Conservation (phyloP, 2,888 invertebrate species). For the Osedax frankpressi region DNA sequence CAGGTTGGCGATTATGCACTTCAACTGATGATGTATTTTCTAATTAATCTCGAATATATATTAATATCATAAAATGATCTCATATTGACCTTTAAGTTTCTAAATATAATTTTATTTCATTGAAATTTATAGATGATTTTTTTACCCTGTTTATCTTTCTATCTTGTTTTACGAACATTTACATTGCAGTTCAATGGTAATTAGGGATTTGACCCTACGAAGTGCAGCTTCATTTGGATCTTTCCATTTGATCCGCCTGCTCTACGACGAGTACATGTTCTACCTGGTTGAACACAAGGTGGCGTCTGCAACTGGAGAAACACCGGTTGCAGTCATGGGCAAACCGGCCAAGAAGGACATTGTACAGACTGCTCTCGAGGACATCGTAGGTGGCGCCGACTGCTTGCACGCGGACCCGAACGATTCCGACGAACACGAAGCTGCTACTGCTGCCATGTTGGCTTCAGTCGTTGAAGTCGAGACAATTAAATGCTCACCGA, state of each 20-base stretch:
- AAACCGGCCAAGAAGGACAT: constrained; percentile 35
- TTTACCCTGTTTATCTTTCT: too few species aligned
- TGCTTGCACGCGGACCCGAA: too few species aligned
- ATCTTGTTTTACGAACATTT: too few species aligned
- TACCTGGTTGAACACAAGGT: constrained; percentile 93
- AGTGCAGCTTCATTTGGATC: constrained; percentile 97
- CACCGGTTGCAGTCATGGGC: constrained; percentile 83
- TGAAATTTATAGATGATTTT: too few species aligned
- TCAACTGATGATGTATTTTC: too few species aligned
- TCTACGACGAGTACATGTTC: constrained; percentile 98
- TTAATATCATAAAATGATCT: too few species aligned
- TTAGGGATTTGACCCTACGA: constrained; percentile 82
- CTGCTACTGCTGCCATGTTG: too few species aligned
- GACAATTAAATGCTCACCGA: too few species aligned
- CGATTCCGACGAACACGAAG: too few species aligned
- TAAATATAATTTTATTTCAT: constrained; percentile 10
- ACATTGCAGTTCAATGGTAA: constrained; percentile 86
- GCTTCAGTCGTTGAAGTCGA: too few species aligned
- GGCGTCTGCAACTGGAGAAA: constrained; percentile 73
- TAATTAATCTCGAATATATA: too few species aligned
- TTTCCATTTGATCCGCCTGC: constrained; percentile 87
- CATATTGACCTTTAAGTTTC: not conserved
- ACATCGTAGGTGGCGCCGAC: not conserved
- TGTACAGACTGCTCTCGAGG: not conserved
- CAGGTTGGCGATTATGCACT: too few species aligned